Base-by-base conservation (phyloP, 2,113 vertebrate genomes). In the Prunella himalayana region DNA sequence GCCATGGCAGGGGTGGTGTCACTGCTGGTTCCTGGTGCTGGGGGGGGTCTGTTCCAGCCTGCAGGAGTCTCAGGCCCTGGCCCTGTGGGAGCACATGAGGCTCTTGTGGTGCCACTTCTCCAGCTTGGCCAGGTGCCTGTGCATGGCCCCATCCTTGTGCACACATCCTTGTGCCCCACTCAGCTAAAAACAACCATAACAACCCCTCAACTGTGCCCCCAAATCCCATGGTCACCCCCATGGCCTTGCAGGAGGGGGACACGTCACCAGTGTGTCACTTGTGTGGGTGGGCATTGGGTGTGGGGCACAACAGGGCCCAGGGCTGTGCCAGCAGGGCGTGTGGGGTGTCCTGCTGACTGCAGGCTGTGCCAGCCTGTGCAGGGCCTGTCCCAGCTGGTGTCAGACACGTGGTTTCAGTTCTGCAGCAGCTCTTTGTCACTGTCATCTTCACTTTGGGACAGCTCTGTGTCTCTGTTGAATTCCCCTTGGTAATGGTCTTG, bases 1-100 rank as follows among this genome's bases (percentile, higher is more conserved):
- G 82, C 68, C 51, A 12, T 11, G 71, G 51, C 44, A 21, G 51
- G 47, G 37, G 10, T 27, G 53, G 3, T 33, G 6, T 68, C 63
- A 33, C n/a, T 5, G 28, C 65, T 30, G 61, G 12, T 10, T 70
- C 24, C 54, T 35, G 54, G 7, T 28, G 53, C 35, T 41, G 64
- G 44, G 42, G 24, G 4, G 41, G 65, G 9, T 59, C 44, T 50
- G 35, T 8, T 7, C 14, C 17, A 11, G 3, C 24, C 60, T 28
- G 28, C 9, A 7, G 2, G 39, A 20, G 15, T 7, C 2, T 37
- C 37, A 0, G 39, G 11, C 66, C 45, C 66, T 14, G 63, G 15
- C 41, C 41, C 6, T 12, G 63, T 9, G 50, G 15, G 6, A 10
- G 8, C 15, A 2, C 22, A 2, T 0, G 37, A 24, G 69, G 37